Evolutionary conservation across 2,113 vertebrate species (phyloP).

Genomic region (Passer domesticus): DNA sequence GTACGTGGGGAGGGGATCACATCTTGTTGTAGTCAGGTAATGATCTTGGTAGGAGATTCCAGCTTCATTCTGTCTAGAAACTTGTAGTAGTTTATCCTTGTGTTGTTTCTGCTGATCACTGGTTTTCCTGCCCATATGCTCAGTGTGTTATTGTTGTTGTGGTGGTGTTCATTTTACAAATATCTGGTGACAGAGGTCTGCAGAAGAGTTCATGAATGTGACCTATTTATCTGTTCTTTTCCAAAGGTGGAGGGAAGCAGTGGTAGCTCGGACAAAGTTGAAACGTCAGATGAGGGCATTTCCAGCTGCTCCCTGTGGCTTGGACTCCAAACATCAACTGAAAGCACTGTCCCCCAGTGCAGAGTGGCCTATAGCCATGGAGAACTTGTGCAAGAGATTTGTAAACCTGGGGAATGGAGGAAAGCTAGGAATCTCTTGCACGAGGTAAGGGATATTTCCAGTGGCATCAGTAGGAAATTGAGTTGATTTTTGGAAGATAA

Average conservation of each 20-base stretch:
- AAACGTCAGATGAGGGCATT: slow-evolving; percentile 94
- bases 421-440: slow-evolving; percentile 85
- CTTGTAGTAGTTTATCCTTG: background rate
- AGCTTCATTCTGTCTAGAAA: background rate
- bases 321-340: slow-evolving; percentile 79
- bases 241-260: slow-evolving; percentile 90
- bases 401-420: slow-evolving; percentile 87
- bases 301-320: slow-evolving; percentile 90
- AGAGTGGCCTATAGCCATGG: slow-evolving; percentile 73
- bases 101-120: background rate
- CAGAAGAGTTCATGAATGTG: background rate
- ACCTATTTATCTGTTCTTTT: background rate
- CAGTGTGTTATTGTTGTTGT: background rate
- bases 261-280: slow-evolving; percentile 85
- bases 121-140: background rate
- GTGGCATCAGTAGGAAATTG: background rate
- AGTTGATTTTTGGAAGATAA: background rate
- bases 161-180: background rate
- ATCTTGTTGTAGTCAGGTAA: background rate
- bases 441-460: slow-evolving; percentile 72
- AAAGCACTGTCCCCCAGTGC: slow-evolving; percentile 87
- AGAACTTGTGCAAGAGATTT: slow-evolving; percentile 79
- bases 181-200: background rate
- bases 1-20: background rate
- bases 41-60: background rate